These are phyloP conservation scores for Gnathonemus echidnorhynchus DNA, from an alignment of 2,113 vertebrate genomes.

Conservation along the genomic window DNA sequence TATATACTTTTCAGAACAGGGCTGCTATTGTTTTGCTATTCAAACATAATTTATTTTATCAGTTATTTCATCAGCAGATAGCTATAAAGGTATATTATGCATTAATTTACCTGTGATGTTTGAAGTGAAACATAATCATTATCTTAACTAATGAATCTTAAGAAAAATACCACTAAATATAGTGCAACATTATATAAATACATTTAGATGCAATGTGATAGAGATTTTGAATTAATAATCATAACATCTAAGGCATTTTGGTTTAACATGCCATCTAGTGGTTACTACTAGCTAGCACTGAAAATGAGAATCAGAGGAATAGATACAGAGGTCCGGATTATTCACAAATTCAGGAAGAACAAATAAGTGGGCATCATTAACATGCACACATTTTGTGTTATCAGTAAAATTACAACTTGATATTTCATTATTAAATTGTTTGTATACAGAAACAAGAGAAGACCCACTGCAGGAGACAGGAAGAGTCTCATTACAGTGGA, in stretches of 20 bases:
- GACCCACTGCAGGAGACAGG: not conserved
- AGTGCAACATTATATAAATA: not conserved
- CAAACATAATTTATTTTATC: not conserved
- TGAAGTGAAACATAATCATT: not conserved
- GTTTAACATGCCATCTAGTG: not conserved
- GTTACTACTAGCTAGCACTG: not conserved
- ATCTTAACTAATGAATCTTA: not conserved
- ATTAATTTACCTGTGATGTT: not conserved
- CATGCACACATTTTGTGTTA: not conserved
- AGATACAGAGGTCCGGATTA: not conserved
- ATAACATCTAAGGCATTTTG: not conserved
- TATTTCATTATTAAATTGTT: not conserved
- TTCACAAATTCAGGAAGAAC: not conserved
- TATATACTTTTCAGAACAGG: not conserved
- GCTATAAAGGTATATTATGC: not conserved
- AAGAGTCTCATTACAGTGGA: not conserved
- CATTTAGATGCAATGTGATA: not conserved
- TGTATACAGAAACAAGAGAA: not conserved
- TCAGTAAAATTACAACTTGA: not conserved
- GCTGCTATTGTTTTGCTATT: not conserved
- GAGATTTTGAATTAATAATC: not conserved
- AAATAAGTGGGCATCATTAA: not conserved
- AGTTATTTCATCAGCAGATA: not conserved
- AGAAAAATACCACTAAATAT: not conserved
- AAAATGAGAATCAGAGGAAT: not conserved